These are phyloP conservation scores for Zoanthus sansibaricus DNA, from an alignment of 92 coral and sea anemone genomes.

Conservation along the genomic window DNA sequence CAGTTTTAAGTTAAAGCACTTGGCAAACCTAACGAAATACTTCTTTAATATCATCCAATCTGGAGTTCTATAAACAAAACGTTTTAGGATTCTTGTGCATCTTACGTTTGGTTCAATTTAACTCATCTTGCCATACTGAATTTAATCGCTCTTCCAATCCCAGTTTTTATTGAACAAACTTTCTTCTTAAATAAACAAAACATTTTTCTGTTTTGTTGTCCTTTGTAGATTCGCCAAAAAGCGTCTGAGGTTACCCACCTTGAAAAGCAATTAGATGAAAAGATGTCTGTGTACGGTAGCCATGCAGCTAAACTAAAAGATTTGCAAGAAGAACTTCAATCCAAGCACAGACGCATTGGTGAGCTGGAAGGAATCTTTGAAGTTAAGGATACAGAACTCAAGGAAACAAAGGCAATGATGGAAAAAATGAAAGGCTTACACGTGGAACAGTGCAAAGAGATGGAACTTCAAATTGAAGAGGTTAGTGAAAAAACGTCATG, in stretches of 20 bases:
- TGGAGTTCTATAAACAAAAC: too few species aligned
- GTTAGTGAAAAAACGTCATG: constrained; percentile 43
- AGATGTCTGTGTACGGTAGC: constrained; percentile 76
- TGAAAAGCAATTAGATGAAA: constrained; percentile 84
- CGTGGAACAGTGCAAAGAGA: constrained; percentile 88
- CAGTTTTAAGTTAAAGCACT: too few species aligned
- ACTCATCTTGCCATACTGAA: too few species aligned
- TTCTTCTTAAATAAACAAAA: too few species aligned
- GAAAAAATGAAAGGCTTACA: constrained; percentile 89
- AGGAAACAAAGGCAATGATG: constrained; percentile 79
- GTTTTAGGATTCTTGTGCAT: too few species aligned
- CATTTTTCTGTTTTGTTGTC: background rate
- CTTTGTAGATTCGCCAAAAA: constrained; percentile 81
- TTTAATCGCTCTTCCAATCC: too few species aligned
- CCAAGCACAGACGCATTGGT: constrained; percentile 61
- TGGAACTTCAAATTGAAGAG: constrained; percentile 95
- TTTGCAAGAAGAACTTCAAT: constrained; percentile 74
- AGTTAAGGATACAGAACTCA: constrained; percentile 74
- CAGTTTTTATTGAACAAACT: too few species aligned
- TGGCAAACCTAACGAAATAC: too few species aligned
- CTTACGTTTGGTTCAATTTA: too few species aligned
- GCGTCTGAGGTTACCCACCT: constrained; percentile 70
- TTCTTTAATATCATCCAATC: too few species aligned
- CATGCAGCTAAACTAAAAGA: constrained; percentile 73
- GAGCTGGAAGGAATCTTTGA: constrained; percentile 77